Evolutionary conservation across 2,888 invertebrate genomes (phyloP).

Genomic region (Ichneumon xanthorius): DNA sequence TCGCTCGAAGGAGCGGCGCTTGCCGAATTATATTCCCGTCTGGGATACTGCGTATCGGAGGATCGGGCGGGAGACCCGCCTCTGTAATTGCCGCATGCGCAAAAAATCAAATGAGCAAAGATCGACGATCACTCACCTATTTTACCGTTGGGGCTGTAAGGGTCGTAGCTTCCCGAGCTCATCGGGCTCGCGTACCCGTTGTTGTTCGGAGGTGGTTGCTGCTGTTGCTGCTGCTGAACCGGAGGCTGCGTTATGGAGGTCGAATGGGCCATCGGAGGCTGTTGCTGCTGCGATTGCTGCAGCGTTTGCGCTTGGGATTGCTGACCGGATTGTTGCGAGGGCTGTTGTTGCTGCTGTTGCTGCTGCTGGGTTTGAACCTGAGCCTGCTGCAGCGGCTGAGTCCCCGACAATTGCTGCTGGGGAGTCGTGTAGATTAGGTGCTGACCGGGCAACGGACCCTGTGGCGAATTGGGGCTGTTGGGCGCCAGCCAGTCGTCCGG

Average conservation of each 20-base stretch:
- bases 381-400: slow-evolving; percentile 67
- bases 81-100: slow-evolving; percentile 3
- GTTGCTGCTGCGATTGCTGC: slow-evolving; percentile 78
- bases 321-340: slow-evolving; percentile 74
- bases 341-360: slow-evolving; percentile 68
- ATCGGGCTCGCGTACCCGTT: slow-evolving; percentile 95
- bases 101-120: not conserved
- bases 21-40: slow-evolving; percentile 21
- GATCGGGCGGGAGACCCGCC: not conserved
- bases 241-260: slow-evolving; percentile 73
- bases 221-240: slow-evolving; percentile 62
- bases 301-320: slow-evolving; percentile 68
- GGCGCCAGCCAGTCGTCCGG: slow-evolving; percentile 89
- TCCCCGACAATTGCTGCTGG: slow-evolving; percentile 78
- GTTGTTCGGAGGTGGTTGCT: slow-evolving; percentile 84
- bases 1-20: not conserved
- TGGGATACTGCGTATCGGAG: not conserved
- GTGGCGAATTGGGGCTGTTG: slow-evolving; percentile 86
- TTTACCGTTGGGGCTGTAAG: slow-evolving; percentile 95
- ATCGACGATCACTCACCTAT: slow-evolving; percentile 88
- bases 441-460: slow-evolving; percentile 86
- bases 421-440: slow-evolving; percentile 86
- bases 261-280: slow-evolving; percentile 76
- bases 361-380: slow-evolving; percentile 67
- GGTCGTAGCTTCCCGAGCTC: slow-evolving; percentile 95